Evolutionary conservation across 2,113 vertebrate genomes (phyloP), one percentile per base, ranked within the genome.

Genomic region (Ardeotis arabs): DNA sequence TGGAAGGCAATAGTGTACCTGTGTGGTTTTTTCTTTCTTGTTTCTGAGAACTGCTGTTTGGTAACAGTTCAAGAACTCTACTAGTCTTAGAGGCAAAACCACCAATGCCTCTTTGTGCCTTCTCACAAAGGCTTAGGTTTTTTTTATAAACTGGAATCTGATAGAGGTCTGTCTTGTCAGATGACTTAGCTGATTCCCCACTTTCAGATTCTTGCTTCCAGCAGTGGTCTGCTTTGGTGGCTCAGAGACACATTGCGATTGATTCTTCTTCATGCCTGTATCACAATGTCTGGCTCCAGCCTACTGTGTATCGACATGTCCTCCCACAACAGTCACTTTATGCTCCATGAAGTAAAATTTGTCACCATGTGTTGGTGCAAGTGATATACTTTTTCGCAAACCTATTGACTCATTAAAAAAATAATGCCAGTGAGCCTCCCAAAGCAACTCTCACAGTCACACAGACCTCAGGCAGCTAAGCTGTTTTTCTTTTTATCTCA

Each of bases 341-440:
- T 35, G 19, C 11, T 84, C 22, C 6, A 2, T 7, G 5, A 87
- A 74, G 37, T 79, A 56, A 60, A 73, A 60, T 35, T 62, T 86
- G 3, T 45, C 2, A 4, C 27, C 0, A 0, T 16, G 6, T 66
- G 9, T 75, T 63, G 33, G 11, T 72, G 23, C 47, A 67, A 77
- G 37, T 24, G 20, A 55, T 81, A 44, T 31, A 33, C 17, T 74
- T 91, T 81, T 35, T 67, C 44, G n/a, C 14, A 64, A 0, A 1
- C n/a, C 58, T 72, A 9, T 92, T 62, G 49, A 47, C 20, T 75
- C 3, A 27, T 68, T 86, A 76, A 10, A 55, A 59, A 75, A 60
- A 16, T 39, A 59, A 55, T 7, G 7, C 33, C 33, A 27, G 10
- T n/a, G 70, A 60, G 31, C 28, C 17, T 9, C 9, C 13, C 13